These are phyloP conservation scores for Pangasianodon hypophthalmus DNA, from an alignment of 2,113 vertebrate species.

Conservation along the genomic window DNA sequence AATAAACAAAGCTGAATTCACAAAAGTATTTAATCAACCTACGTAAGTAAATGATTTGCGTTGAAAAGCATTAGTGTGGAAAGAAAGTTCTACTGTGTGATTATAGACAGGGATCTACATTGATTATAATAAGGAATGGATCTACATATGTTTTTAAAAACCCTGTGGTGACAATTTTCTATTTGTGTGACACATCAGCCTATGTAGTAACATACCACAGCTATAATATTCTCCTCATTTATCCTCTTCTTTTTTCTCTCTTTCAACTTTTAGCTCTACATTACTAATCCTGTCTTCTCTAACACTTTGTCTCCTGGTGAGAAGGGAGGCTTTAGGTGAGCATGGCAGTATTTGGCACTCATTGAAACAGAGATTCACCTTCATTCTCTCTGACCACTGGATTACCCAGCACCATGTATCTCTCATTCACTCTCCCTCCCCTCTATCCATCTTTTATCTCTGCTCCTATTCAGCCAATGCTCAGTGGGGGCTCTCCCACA, in stretches of 20 bases:
- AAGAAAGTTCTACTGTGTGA: neutral
- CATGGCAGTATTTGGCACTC: constrained; percentile 15
- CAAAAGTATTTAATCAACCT: neutral
- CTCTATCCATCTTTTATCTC: constrained; percentile 31
- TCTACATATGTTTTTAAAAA: neutral
- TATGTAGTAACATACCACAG: neutral
- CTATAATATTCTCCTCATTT: neutral
- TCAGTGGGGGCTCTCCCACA: constrained; percentile 26
- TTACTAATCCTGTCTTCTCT: neutral
- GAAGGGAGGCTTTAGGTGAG: constrained; percentile 9
- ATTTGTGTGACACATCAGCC: neutral
- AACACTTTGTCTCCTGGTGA: constrained; percentile 15
- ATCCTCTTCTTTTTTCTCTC: neutral
- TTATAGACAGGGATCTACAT: neutral
- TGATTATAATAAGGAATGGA: neutral
- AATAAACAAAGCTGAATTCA: neutral
- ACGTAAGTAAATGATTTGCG: neutral
- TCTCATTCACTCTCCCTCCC: constrained; percentile 1
- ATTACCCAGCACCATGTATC: constrained; percentile 13
- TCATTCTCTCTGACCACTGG: constrained; percentile 14
- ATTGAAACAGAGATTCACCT: constrained; percentile 7
- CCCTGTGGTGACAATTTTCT: neutral
- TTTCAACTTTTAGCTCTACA: neutral
- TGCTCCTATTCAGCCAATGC: constrained; percentile 35
- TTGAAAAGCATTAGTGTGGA: neutral